Conservation (phyloP, 2,888 invertebrate species). For the Trichopria drosophilae region DNA sequence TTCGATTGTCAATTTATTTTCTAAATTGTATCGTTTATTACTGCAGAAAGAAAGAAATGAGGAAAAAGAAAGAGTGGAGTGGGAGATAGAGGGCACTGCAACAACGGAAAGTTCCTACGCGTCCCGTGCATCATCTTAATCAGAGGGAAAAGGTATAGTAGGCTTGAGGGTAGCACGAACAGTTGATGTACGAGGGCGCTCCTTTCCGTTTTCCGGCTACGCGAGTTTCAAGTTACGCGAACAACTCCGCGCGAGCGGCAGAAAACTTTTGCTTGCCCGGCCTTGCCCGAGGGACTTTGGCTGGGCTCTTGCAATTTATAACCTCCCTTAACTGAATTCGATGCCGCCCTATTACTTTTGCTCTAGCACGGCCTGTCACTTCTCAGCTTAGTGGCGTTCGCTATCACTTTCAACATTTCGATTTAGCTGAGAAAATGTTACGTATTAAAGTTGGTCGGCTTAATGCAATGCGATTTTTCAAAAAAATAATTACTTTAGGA, state of each 20-base stretch:
- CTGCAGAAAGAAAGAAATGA: too few relatives aligned
- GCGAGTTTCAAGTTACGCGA: slow-evolving; percentile 53
- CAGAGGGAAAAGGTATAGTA: slow-evolving; percentile 38
- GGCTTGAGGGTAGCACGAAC: slow-evolving; percentile 12
- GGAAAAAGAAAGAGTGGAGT: too few relatives aligned
- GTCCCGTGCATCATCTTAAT: slow-evolving; percentile 41
- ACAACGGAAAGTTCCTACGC: slow-evolving; percentile 23
- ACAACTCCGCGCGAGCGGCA: slow-evolving; percentile 38
- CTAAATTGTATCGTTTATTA: too few relatives aligned
- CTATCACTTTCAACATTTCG: slow-evolving; percentile 24
- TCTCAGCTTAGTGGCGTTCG: neutral
- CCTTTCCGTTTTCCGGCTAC: slow-evolving; percentile 50
- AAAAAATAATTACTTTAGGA: too few relatives aligned
- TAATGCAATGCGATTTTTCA: too few relatives aligned
- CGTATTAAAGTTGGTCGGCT: too few relatives aligned
- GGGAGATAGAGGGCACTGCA: too few relatives aligned
- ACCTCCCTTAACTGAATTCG: slow-evolving; percentile 52
- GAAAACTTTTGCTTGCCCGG: slow-evolving; percentile 49
- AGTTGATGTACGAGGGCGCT: slow-evolving; percentile 48
- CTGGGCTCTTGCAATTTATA: slow-evolving; percentile 50
- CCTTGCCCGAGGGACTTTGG: slow-evolving; percentile 47
- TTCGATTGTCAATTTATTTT: too few relatives aligned
- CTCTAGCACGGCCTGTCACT: slow-evolving; percentile 19
- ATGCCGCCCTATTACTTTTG: slow-evolving; percentile 44
- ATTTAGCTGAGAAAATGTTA: too few relatives aligned